phyloP scores from a whole-genome alignment of 2,113 vertebrate genomes.

The Indicator indicator region DNA sequence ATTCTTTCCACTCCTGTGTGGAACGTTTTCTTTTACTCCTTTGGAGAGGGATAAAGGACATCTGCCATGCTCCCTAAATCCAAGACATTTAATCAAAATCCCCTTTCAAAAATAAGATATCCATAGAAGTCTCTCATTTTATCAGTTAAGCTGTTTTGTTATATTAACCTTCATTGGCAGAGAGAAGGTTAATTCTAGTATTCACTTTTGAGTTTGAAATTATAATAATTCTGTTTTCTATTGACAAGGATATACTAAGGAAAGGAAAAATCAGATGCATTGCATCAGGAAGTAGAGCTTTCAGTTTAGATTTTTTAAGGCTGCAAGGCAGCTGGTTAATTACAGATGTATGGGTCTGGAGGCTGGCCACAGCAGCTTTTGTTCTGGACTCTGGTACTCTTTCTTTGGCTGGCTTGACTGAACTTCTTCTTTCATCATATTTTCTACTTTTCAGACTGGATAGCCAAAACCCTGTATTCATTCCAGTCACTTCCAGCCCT shows the following conservation, averaged over 20 bases:
- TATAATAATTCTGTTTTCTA: background rate
- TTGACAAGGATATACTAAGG: background rate
- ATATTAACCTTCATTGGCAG: background rate
- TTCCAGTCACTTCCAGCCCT: background rate
- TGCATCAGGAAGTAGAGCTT: background rate
- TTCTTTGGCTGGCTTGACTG: background rate
- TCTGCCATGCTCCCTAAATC: too few relatives aligned
- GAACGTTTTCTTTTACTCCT: too few relatives aligned
- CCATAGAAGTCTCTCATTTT: background rate
- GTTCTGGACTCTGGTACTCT: background rate
- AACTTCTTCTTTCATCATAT: background rate
- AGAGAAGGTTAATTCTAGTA: background rate
- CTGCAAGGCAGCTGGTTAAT: background rate
- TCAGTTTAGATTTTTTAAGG: background rate
- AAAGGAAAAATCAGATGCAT: background rate
- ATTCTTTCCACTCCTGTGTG: too few relatives aligned
- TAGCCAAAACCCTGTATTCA: background rate
- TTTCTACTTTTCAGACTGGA: background rate
- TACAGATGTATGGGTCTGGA: background rate
- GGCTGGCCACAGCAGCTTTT: background rate
- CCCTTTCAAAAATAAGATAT: background rate
- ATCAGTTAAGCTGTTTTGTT: background rate
- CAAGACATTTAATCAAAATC: background rate
- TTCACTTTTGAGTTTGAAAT: background rate
- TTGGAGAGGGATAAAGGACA: too few relatives aligned